Evolutionary conservation across 2,797 vertebrate species (phyloP).

Genomic region (Helostoma temminkii): DNA sequence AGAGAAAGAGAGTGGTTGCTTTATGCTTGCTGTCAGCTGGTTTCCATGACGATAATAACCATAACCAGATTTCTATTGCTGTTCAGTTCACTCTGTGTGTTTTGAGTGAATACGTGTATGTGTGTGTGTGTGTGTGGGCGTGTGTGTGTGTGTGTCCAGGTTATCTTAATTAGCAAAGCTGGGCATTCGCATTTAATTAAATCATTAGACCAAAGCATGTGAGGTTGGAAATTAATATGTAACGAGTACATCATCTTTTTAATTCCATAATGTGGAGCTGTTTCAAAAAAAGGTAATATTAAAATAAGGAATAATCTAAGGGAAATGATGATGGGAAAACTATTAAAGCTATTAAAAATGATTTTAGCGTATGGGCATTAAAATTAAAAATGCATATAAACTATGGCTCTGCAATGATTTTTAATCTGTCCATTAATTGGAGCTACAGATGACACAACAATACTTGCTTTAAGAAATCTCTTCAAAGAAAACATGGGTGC

Average conservation of each 20-base stretch:
- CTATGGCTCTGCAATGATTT: too few species aligned
- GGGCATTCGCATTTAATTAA: slow-evolving; percentile 28
- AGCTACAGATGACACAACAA: too few species aligned
- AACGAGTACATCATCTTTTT: neutral
- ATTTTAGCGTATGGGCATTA: too few species aligned
- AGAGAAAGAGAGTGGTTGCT: slow-evolving; percentile 47
- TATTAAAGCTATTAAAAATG: too few species aligned
- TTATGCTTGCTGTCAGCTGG: slow-evolving; percentile 71
- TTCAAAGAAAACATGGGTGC: too few species aligned
- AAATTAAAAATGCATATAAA: too few species aligned
- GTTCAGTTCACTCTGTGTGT: slow-evolving; percentile 57
- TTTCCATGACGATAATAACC: slow-evolving; percentile 85
- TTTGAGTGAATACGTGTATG: slow-evolving; percentile 42
- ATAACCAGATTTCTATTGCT: slow-evolving; percentile 75
- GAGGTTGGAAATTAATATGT: slow-evolving; percentile 19
- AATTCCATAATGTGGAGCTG: neutral
- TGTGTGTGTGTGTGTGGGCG: slow-evolving; percentile 14
- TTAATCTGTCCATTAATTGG: too few species aligned
- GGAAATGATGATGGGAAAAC: too few species aligned
- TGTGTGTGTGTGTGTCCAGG: slow-evolving; percentile 11
- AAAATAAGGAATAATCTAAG: neutral
- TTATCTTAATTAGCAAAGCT: slow-evolving; percentile 49
- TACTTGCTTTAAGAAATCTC: too few species aligned
- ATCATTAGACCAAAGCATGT: slow-evolving; percentile 4
- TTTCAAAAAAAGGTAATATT: neutral